A percentile compares a stretch with the other conserved stretches of the same genome.
phyloP scores from a whole-genome alignment of 2,888 invertebrate species.

The Germaria angustata region DNA sequence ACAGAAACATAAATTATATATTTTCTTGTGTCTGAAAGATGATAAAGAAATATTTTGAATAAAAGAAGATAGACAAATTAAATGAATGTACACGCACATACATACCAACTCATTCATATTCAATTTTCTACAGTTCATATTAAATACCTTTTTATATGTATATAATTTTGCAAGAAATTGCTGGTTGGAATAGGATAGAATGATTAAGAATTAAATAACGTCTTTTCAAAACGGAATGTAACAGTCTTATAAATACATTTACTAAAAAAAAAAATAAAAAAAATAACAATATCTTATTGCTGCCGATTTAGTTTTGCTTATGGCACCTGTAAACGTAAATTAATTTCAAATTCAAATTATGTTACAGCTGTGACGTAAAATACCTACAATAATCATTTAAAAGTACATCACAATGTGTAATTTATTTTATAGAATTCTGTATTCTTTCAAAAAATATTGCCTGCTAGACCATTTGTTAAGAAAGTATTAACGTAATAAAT shows the following conservation, averaged over 20 bases:
- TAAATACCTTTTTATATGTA: constrained; percentile 14
- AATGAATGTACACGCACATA: not conserved
- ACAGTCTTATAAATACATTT: not conserved
- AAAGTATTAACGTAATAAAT: constrained; percentile 12
- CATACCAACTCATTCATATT: constrained; percentile 14
- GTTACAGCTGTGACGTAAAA: constrained; percentile 61
- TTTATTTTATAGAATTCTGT: constrained; percentile 27
- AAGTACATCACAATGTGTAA: constrained; percentile 12
- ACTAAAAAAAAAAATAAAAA: not conserved
- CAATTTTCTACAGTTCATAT: constrained; percentile 31
- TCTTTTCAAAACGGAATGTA: not conserved
- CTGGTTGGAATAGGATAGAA: not conserved
- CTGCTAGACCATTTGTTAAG: not conserved
- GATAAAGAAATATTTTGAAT: constrained; percentile 31
- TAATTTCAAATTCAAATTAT: constrained; percentile 66
- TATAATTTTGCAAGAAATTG: not conserved
- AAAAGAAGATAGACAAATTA: not conserved
- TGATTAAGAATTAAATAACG: constrained; percentile 23
- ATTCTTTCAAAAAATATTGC: not conserved
- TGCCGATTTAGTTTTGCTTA: constrained; percentile 12
- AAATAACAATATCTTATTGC: constrained; percentile 16
- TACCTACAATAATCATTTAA: constrained; percentile 37
- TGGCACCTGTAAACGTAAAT: constrained; percentile 57
- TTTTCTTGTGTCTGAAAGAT: constrained; percentile 7
- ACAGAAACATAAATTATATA: not conserved